Evolutionary conservation across 2,113 vertebrate genomes (phyloP), one percentile per base, ranked within the genome.

Genomic region (Ophiodon elongatus): DNA sequence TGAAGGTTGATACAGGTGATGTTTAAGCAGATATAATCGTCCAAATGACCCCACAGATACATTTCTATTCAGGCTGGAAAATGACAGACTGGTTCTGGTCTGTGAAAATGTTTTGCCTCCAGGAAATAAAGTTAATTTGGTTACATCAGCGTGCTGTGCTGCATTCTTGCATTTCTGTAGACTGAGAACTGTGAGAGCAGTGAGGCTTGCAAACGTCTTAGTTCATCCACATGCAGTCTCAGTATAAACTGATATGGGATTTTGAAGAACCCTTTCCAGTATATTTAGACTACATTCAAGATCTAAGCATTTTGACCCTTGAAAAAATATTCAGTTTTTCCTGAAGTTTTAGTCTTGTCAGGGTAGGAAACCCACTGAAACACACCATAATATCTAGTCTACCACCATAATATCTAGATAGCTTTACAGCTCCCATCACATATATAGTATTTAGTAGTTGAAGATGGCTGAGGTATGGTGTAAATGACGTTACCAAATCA

Each of bases 131-230:
- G 69, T 78, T 75, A 5, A 83, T 90, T 71, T 80, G 54, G 65
- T 85, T 83, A 63, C 83, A 85, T 79, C 77, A 81, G 76, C 69
- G 35, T 43, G 19, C 37, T 6, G 8, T 41, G 63, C 79, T 73
- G 68, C 68, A 70, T 62, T 66, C 76, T 71, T 74, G 59, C 67
- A 80, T 82, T 82, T 75, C 62, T 76, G 43, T 29, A 41, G 47
- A 67, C 29, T 27, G 43, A 74, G 52, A 82, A 65, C 31, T 33
- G 27, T 17, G 60, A 83, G 56, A 70, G 79, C 50, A 17, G 74
- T 52, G 78, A 79, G 79, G 72, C 82, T 68, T 80, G 64, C 52
- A 74, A 70, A 85, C 72, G 73, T 88, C 52, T 41, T 31, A 70
- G 19, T 45, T 79, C 29, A 47, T 62, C 19, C 57, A 15, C 35